A percentile compares a stretch with the other conserved stretches of the same genome.
Evolutionary conservation across 2,797 vertebrate genomes (phyloP).

Genomic region (Halcyon badia): DNA sequence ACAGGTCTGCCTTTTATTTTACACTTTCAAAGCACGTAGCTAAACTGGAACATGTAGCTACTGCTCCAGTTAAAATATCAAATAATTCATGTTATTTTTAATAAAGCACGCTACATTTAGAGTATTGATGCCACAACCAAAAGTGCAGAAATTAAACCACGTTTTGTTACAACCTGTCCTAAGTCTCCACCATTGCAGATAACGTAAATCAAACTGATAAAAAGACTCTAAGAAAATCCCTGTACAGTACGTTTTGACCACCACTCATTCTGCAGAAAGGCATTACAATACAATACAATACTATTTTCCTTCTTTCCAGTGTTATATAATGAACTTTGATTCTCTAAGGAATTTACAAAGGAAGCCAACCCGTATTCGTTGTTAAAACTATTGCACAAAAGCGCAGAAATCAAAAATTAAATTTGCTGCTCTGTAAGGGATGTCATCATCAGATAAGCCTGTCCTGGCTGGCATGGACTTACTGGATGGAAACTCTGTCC

Average conservation of each 20-base stretch:
- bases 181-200: background rate
- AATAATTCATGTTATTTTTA: background rate
- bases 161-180: background rate
- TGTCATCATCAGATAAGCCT: background rate
- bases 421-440: background rate
- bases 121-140: background rate
- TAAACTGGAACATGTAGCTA: background rate
- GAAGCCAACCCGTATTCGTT: background rate
- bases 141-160: background rate
- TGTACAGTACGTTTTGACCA: background rate
- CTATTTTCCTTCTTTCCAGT: background rate
- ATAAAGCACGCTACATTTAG: background rate
- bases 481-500: slow-evolving; percentile 25
- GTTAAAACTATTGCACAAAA: background rate
- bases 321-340: background rate
- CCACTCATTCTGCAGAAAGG: background rate
- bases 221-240: background rate
- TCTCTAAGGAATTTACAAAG: background rate
- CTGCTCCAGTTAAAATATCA: background rate
- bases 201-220: background rate
- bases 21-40: background rate
- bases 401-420: background rate
- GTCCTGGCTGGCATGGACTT: background rate
- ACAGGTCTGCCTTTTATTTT: background rate
- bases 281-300: background rate